These are phyloP conservation scores for Thecocarcelia acutangulata DNA, from an alignment of 2,888 invertebrate genomes.

Conservation along the genomic window DNA sequence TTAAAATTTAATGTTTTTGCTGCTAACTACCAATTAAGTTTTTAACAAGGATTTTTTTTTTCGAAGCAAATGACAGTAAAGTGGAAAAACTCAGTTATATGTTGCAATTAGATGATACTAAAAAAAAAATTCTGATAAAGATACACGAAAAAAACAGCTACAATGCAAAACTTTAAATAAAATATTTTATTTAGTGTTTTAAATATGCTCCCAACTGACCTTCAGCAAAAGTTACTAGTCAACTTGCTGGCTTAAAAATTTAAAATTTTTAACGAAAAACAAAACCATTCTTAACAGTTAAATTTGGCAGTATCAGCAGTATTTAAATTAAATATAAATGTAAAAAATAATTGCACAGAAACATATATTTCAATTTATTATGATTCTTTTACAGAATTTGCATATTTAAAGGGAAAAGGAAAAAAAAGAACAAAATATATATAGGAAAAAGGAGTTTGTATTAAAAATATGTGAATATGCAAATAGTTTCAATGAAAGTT, in stretches of 20 bases:
- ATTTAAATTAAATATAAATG: constrained; percentile 25
- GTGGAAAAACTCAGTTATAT: not conserved
- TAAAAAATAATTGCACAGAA: not conserved
- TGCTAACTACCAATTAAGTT: not conserved
- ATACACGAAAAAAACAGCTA: too few species aligned
- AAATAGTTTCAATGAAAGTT: too few species aligned
- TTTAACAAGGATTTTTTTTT: too few species aligned
- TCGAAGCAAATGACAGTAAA: not conserved
- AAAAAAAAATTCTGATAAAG: too few species aligned
- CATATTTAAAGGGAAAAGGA: too few species aligned
- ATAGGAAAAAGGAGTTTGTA: too few species aligned
- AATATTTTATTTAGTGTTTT: not conserved
- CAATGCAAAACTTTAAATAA: too few species aligned
- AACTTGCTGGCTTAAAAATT: too few species aligned
- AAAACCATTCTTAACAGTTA: constrained; percentile 39
- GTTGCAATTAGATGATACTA: not conserved
- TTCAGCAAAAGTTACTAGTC: too few species aligned
- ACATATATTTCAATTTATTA: not conserved
- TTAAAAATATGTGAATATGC: too few species aligned
- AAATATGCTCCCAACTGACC: not conserved
- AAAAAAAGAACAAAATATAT: too few species aligned
- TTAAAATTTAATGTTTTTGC: not conserved
- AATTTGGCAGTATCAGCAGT: constrained; percentile 52
- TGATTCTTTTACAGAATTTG: not conserved
- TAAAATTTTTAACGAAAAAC: not conserved